Percentiles rank a stretch among this genome's conserved stretches.
Evolutionary conservation across 2,113 vertebrate species (phyloP).

Genomic region (Gracilinanus agilis): DNA sequence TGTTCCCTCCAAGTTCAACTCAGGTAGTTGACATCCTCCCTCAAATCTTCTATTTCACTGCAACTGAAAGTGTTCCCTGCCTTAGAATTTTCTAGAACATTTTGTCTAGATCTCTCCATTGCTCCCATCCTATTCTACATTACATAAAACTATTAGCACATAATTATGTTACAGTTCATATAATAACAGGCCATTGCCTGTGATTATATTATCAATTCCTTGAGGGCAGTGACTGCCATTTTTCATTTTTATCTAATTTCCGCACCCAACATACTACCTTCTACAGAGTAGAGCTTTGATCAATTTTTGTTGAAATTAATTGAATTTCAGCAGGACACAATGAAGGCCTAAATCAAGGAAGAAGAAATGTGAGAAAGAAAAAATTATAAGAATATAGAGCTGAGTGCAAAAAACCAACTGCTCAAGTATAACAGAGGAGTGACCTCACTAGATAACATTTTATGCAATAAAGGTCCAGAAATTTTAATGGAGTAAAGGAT

Average conservation of each 20-base stretch:
- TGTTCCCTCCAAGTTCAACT: too few species aligned
- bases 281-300: neutral
- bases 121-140: neutral
- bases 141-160: neutral
- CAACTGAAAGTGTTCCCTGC: neutral
- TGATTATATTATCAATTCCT: neutral
- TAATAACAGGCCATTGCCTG: neutral
- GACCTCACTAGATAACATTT: too few species aligned
- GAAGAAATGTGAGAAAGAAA: neutral
- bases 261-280: neutral
- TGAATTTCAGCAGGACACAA: neutral
- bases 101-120: neutral
- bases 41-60: neutral
- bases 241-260: neutral
- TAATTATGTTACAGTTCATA: too few species aligned
- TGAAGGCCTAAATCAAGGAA: neutral
- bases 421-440: too few species aligned
- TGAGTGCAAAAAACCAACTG: too few species aligned
- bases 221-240: neutral
- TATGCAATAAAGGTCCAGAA: too few species aligned
- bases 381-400: too few species aligned
- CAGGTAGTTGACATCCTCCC: neutral
- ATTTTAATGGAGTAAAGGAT: too few species aligned
- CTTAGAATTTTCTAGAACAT: neutral
- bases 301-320: neutral